Conservation (phyloP, 2,113 vertebrate species). For the Austrofundulus limnaeus region DNA sequence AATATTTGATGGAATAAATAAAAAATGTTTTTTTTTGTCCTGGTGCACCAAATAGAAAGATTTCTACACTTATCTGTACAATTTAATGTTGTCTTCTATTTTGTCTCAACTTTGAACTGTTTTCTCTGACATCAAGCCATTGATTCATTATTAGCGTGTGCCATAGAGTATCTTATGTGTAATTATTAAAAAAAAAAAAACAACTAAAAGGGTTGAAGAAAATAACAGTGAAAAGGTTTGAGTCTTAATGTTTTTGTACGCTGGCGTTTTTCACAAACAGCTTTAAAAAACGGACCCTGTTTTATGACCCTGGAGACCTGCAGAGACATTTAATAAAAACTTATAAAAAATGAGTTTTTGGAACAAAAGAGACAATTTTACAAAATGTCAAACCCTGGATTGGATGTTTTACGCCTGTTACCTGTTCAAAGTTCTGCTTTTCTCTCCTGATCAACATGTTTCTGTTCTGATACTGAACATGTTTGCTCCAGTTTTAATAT, state of each 20-base stretch:
- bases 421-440: too few relatives aligned
- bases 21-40: constrained; percentile 32
- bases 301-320: too few relatives aligned
- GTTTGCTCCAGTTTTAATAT: too few relatives aligned
- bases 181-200: constrained; percentile 30
- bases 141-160: constrained; percentile 58
- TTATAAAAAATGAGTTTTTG: too few relatives aligned
- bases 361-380: too few relatives aligned
- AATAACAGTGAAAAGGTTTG: background rate
- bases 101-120: constrained; percentile 62
- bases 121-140: constrained; percentile 51
- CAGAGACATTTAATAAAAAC: too few relatives aligned
- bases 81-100: constrained; percentile 49
- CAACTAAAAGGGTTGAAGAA: background rate
- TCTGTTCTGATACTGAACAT: too few relatives aligned
- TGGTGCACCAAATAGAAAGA: constrained; percentile 37
- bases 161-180: constrained; percentile 55
- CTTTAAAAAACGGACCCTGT: too few relatives aligned
- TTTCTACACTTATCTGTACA: constrained; percentile 49
- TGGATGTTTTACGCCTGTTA: too few relatives aligned
- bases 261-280: background rate
- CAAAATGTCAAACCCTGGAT: too few relatives aligned
- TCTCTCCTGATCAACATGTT: too few relatives aligned
- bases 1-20: constrained; percentile 52
- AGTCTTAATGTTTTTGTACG: constrained; percentile 14